Base-by-base conservation (phyloP, 2,797 vertebrate species). In the Rhinophrynus dorsalis region DNA sequence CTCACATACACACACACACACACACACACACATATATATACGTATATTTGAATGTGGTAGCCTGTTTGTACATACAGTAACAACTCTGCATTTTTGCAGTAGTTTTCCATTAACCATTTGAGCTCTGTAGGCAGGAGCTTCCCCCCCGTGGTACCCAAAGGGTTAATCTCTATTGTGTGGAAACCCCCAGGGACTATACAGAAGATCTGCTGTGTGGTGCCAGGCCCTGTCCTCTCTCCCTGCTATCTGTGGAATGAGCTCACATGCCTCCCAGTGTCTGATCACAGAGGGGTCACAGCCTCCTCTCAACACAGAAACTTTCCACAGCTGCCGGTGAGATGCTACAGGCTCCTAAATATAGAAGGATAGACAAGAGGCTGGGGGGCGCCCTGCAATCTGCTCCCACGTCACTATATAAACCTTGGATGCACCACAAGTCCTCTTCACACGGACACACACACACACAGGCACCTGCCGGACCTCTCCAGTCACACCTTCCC, bases 261-360 rank as follows among this genome's bases (percentile, higher is more conserved):
- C 50, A 40, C 65, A 13, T 32, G 50, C 15, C 5, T 7, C 6
- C 8, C 18, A n/a, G 21, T 24, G 20, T 29, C 45, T 54, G 33
- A 54, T 30, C 42, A 23, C 59, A 47, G 42, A 12, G 6, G 17
- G 17, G 29, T 40, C 62, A 52, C 24, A 6, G 55, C 23, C 33
- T 30, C 27, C 30, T 66, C 74, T 74, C 75, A 48, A 75, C 7
- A 13, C 74, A 79, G 82, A 79, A 69, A 84, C 75, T 82, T 86
- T 87, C 87, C 86, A 82, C 80, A 76, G 75, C 74, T 61, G 61
- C 74, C 45, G 0, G 55, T 77, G 67, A 45, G 75, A 75, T 77
- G 75, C 29, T 29, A 51, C 23, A 74, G 79, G 38, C 66, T 75
- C 79, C 87, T 90, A 91, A 90, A 90, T 89, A 90, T 91, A 90